Conservation (phyloP, 2,797 vertebrate genomes). For the Darevskia mixta region DNA sequence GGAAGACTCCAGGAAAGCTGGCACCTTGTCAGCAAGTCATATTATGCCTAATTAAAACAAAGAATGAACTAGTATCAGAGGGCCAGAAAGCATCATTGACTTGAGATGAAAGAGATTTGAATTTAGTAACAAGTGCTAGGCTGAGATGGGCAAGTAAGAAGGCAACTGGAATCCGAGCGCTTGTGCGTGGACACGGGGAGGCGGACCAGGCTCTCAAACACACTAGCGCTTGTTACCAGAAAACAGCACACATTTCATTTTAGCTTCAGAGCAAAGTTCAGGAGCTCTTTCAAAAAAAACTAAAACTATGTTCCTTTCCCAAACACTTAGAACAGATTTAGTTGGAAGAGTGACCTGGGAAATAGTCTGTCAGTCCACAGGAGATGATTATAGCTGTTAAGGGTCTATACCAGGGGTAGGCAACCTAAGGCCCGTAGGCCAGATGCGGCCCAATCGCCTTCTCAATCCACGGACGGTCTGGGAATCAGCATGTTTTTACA, state of each 20-base stretch:
- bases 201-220: neutral
- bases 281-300: neutral
- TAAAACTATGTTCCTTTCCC: neutral
- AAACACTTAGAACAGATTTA: neutral
- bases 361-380: neutral
- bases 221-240: neutral
- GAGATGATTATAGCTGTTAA: neutral
- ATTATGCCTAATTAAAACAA: slow-evolving; percentile 34
- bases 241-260: neutral
- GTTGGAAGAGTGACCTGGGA: neutral
- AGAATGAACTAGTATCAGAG: slow-evolving; percentile 15
- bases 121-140: slow-evolving; percentile 5
- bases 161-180: neutral
- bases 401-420: too few species aligned
- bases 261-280: neutral
- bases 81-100: slow-evolving; percentile 7
- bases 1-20: neutral
- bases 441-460: too few species aligned
- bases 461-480: too few species aligned
- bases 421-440: too few species aligned
- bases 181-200: neutral
- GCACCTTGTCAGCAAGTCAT: neutral
- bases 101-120: slow-evolving; percentile 25
- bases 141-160: neutral
- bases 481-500: too few species aligned